Percentiles rank a stretch among this genome's conserved stretches.
Evolutionary conservation across 2,888 invertebrate species (phyloP).

Genomic region (Byasa hedistus): DNA sequence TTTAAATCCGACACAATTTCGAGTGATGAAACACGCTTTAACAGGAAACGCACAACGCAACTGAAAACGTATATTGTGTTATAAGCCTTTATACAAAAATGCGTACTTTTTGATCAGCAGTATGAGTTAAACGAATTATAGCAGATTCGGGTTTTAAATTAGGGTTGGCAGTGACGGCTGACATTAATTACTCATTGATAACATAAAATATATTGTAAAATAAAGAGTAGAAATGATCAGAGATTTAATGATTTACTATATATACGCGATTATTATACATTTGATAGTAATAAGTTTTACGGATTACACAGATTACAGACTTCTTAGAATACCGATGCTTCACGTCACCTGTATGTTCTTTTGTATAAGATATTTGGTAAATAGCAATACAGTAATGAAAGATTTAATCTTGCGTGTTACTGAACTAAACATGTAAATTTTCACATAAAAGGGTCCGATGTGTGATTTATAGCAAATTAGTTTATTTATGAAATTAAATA

Average conservation of each 20-base stretch:
- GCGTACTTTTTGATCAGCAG: constrained; percentile 6
- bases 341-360: too few species aligned
- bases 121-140: not conserved
- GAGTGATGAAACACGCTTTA: constrained; percentile 3
- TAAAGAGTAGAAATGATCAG: not conserved
- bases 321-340: too few species aligned
- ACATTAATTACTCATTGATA: constrained; percentile 8
- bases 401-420: too few species aligned
- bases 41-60: constrained; percentile 8
- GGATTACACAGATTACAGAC: too few species aligned
- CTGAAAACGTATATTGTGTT: constrained; percentile 1
- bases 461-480: constrained; percentile 6
- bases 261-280: too few species aligned
- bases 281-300: too few species aligned
- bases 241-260: too few species aligned
- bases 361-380: not conserved
- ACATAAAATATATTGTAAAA: constrained; percentile 11
- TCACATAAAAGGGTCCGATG: not conserved
- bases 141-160: constrained; percentile 9
- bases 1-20: not conserved
- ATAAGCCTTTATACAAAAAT: not conserved
- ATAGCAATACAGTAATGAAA: not conserved
- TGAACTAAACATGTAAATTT: not conserved
- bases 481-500: constrained; percentile 10
- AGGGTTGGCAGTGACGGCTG: constrained; percentile 1